phyloP scores from a whole-genome alignment of 53 echinoderm and acorn worm genomes.

The Hippasteria phrygiana region DNA sequence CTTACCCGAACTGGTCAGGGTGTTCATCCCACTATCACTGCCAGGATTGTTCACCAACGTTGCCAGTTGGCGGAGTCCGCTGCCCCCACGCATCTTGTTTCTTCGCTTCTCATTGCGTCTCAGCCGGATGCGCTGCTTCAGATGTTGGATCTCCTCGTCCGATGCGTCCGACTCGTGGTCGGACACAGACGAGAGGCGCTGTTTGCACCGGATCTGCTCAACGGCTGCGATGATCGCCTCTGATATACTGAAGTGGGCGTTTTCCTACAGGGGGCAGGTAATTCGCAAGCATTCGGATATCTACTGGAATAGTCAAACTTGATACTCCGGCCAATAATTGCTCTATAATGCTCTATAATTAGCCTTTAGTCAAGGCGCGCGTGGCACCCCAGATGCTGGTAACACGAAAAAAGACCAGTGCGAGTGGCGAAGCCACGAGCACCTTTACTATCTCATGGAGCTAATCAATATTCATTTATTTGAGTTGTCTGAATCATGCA shows the following conservation, averaged over 20 bases:
- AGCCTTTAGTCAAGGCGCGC: no score
- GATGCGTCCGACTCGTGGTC: constrained; percentile 96
- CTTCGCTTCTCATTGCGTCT: constrained; percentile 84
- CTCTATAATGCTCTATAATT: no score
- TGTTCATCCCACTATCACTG: constrained; percentile 42
- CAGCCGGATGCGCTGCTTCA: constrained; percentile 94
- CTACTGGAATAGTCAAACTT: no score
- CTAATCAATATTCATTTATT: no score
- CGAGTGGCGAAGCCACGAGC: no score
- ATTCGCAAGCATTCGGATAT: no score
- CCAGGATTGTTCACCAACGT: constrained; percentile 2
- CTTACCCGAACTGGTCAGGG: constrained; percentile 43
- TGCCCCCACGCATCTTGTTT: constrained; percentile 50
- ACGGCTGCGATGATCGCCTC: constrained; percentile 98
- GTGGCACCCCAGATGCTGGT: no score
- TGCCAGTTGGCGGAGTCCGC: not conserved
- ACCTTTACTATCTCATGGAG: no score
- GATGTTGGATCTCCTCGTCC: constrained; percentile 95
- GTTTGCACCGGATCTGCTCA: constrained; percentile 95
- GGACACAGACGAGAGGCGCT: constrained; percentile 68
- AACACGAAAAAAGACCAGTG: no score
- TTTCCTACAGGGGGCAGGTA: constrained; percentile 73
- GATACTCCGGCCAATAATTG: no score
- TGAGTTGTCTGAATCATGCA: no score
- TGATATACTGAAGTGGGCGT: constrained; percentile 98